These are phyloP conservation scores for Aramus guarauna DNA, from an alignment of 2,113 vertebrate species.

Conservation along the genomic window DNA sequence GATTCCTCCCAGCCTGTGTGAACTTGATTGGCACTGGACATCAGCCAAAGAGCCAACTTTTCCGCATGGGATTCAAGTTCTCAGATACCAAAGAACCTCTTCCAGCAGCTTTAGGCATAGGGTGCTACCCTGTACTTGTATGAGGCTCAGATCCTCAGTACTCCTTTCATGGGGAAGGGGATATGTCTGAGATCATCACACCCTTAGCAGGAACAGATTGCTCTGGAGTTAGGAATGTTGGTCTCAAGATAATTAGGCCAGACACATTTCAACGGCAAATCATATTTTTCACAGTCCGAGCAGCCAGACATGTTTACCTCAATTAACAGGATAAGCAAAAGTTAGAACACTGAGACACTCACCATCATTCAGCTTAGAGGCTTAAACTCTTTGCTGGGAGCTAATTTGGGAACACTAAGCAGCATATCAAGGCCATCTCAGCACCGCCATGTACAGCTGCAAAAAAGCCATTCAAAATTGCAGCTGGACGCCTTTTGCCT, in stretches of 20 bases:
- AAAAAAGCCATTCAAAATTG: neutral
- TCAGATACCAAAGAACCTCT: neutral
- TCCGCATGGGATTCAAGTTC: neutral
- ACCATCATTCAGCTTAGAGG: neutral
- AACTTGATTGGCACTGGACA: neutral
- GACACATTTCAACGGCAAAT: constrained; percentile 32
- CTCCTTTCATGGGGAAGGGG: neutral
- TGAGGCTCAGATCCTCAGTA: neutral
- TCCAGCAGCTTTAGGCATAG: neutral
- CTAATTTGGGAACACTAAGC: constrained; percentile 23
- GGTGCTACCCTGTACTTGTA: neutral
- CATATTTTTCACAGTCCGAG: neutral
- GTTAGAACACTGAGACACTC: neutral
- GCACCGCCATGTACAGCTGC: neutral
- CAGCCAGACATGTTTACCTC: constrained; percentile 14
- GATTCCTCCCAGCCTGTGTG: neutral
- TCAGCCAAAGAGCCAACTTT: constrained; percentile 1
- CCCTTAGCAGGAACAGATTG: neutral
- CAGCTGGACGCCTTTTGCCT: constrained; percentile 9
- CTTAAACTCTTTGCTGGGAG: constrained; percentile 26
- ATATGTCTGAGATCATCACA: constrained; percentile 12
- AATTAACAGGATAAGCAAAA: constrained; percentile 38
- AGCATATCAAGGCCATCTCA: neutral
- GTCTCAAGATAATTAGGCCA: constrained; percentile 31
- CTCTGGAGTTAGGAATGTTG: neutral